Evolutionary conservation across 2,888 invertebrate species (phyloP).

Genomic region (Thymelicus lineola): DNA sequence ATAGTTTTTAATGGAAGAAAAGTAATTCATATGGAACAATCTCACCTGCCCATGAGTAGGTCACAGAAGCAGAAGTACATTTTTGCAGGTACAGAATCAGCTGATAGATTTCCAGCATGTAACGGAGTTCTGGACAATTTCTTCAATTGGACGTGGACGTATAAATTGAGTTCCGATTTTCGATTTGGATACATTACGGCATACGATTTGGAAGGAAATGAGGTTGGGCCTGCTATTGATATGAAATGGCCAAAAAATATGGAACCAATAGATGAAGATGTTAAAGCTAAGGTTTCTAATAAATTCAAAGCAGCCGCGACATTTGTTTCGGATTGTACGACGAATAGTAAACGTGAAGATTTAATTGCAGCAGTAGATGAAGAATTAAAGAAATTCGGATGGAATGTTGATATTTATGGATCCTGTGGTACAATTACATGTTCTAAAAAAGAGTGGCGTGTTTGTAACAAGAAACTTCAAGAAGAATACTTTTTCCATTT

Average conservation of each 20-base stretch:
- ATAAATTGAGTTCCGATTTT: constrained; percentile 49
- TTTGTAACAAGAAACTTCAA: constrained; percentile 45
- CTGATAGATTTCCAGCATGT: constrained; percentile 58
- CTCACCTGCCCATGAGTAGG: constrained; percentile 45
- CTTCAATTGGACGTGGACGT: constrained; percentile 56
- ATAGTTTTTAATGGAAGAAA: constrained; percentile 45
- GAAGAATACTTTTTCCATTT: constrained; percentile 53
- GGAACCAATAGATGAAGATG: constrained; percentile 43
- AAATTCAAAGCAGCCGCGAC: constrained; percentile 53
- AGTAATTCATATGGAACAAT: constrained; percentile 38
- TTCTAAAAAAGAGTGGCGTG: constrained; percentile 36
- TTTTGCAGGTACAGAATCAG: constrained; percentile 63
- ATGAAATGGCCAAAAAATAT: constrained; percentile 47
- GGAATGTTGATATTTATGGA: constrained; percentile 50
- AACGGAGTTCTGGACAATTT: constrained; percentile 51
- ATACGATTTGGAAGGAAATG: constrained; percentile 42
- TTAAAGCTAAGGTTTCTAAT: constrained; percentile 43
- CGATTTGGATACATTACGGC: constrained; percentile 48
- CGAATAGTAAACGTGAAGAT: constrained; percentile 43
- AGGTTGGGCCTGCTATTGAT: constrained; percentile 47
- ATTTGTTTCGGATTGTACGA: constrained; percentile 52
- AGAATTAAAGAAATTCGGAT: constrained; percentile 42
- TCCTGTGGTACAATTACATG: constrained; percentile 49
- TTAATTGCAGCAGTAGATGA: constrained; percentile 42
- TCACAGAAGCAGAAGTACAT: constrained; percentile 61